Conservation (phyloP, 2,888 invertebrate species). For the Coronaproctus castanopsis region DNA sequence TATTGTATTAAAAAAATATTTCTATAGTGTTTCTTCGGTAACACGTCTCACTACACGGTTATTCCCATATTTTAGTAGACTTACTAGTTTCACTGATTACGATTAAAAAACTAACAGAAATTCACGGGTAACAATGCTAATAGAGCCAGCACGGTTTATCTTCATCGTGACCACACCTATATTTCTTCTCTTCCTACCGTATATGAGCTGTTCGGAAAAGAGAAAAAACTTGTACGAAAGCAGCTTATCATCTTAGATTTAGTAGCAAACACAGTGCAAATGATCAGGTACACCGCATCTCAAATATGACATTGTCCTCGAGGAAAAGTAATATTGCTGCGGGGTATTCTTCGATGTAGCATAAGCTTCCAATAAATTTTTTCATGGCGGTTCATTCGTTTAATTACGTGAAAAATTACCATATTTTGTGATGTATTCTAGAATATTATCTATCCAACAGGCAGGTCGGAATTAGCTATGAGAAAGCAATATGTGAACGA, state of each 20-base stretch:
- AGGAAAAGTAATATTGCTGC: neutral
- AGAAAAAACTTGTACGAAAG: neutral
- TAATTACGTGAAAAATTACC: neutral
- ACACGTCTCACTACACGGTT: too few relatives aligned
- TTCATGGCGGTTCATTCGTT: neutral
- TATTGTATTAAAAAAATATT: too few relatives aligned
- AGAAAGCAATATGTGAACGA: neutral
- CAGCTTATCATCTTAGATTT: neutral
- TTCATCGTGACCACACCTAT: neutral
- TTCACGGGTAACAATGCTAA: neutral
- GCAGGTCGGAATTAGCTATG: neutral
- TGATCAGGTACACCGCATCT: neutral
- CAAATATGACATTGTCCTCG: neutral
- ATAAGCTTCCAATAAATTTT: neutral
- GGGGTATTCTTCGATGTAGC: neutral
- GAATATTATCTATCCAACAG: neutral
- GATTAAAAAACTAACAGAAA: too few relatives aligned
- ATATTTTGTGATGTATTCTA: neutral
- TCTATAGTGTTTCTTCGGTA: too few relatives aligned
- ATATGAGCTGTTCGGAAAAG: neutral
- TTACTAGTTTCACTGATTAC: too few relatives aligned
- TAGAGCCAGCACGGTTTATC: neutral
- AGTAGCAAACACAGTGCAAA: neutral
- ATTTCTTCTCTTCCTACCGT: neutral
- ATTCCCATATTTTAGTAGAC: too few relatives aligned